phyloP scores from a whole-genome alignment of 2,888 invertebrate genomes.

The Cataglyphis rosenhaueri region DNA sequence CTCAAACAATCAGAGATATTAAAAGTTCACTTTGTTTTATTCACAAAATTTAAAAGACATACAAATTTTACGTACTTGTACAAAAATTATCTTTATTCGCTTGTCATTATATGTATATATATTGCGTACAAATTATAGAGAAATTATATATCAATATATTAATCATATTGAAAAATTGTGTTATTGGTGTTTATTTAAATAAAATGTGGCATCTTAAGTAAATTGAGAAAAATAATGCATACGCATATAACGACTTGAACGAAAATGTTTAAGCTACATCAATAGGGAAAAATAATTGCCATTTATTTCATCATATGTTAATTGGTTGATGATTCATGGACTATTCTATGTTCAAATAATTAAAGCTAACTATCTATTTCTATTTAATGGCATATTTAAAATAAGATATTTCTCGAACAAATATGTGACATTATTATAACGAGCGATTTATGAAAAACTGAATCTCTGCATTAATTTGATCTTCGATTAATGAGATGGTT shows the following conservation, averaged over 20 bases:
- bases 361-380: conserved; percentile 54
- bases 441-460: not conserved
- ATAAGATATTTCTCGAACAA: conserved; percentile 30
- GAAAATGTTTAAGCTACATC: conserved; percentile 11
- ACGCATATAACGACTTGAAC: not conserved
- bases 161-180: not conserved
- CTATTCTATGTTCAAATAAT: conserved; percentile 17
- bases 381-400: conserved; percentile 50
- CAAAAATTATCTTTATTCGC: not conserved
- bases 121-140: conserved; percentile 18
- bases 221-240: not conserved
- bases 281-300: conserved; percentile 37
- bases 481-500: not conserved
- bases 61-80: conserved; percentile 15
- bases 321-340: conserved; percentile 54
- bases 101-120: not conserved
- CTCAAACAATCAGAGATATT: not conserved
- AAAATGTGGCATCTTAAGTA: conserved; percentile 10
- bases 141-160: not conserved
- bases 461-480: not conserved
- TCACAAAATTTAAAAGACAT: conserved; percentile 10
- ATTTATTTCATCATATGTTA: conserved; percentile 53
- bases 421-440: not conserved
- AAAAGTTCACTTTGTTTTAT: not conserved
- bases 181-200: conserved; percentile 24